Evolutionary conservation across 2,797 vertebrate genomes (phyloP), one percentile per base, ranked within the genome.

Genomic region (Pseudochaenichthys georgianus): DNA sequence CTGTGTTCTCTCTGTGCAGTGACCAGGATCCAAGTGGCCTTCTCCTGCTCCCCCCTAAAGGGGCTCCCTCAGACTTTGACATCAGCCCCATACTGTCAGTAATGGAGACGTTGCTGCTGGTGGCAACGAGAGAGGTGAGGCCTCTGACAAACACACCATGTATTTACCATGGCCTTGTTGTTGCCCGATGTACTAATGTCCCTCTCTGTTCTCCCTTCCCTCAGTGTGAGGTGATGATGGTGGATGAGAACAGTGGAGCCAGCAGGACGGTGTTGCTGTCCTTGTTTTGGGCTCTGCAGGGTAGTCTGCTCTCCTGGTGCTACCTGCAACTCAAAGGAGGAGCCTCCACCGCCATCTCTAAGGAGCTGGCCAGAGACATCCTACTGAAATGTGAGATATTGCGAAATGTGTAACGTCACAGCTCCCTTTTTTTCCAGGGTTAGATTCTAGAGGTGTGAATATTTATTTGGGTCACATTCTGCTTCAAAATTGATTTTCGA

Each of bases 251-350:
- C 0, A 91, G 93, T 13, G 95, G 94, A 53, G 95, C 96, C 77
- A 96, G 95, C 59, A 94, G 96, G 79, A 93, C 93, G 0, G 96
- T 97, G 80, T 78, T 99, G 78, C 94, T 97, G 81, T 97, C 97
- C 58, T 88, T 99, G 63, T 98, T 99, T 93, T 99, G 98, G 98
- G 96, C 98, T 45, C 96, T 99, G 58, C 98, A 99, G 88, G 97
- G 97, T 42, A 99, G 96, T 84, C 94, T 99, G 68, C 94, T 99
- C 0, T 98, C 97, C 42, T 99, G 98, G 98, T 98, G 97, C 89
- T 98, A 96, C 93, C 94, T 98, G 83, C 98, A 99, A 73, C 95
- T 99, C 38, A 99, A 97, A 94, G 95, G 94, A 62, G 93, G 90
- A 0, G 83, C 94, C 4, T 78, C 91, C 15, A 60, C 82, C 6